Conservation (phyloP, 2,113 vertebrate species). For the Chauna torquata region DNA sequence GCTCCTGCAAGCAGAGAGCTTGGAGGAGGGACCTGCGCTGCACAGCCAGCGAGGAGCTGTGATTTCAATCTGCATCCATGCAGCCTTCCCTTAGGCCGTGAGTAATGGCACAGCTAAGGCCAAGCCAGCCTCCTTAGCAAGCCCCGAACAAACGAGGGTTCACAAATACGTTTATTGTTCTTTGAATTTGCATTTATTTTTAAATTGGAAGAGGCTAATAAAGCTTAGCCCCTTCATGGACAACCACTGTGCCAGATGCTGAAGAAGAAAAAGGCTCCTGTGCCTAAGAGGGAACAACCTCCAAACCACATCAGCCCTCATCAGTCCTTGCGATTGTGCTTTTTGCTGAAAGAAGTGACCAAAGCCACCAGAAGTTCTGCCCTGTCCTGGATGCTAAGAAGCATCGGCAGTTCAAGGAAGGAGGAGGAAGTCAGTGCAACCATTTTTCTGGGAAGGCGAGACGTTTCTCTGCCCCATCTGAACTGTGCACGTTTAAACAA, state of each 20-base stretch:
- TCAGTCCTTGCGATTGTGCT: neutral
- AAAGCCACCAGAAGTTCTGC: neutral
- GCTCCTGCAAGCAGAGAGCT: neutral
- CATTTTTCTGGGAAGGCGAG: neutral
- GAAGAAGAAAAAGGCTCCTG: neutral
- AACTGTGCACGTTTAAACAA: neutral
- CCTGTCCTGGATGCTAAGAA: neutral
- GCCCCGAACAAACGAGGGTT: neutral
- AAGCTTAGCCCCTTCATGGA: neutral
- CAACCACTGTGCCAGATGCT: fast-evolving
- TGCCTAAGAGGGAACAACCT: neutral
- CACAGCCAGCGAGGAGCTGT: neutral
- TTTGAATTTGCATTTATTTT: neutral
- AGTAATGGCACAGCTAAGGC: neutral
- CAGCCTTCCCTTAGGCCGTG: neutral
- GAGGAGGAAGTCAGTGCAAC: neutral
- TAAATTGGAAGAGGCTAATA: neutral
- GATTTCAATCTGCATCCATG: neutral
- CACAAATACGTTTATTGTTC: neutral
- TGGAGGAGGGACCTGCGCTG: neutral
- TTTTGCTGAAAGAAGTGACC: neutral
- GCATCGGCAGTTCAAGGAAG: neutral
- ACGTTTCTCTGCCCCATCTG: neutral
- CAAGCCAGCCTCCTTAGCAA: neutral
- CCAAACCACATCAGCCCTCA: neutral